These are phyloP conservation scores for Dryas iulia DNA, from an alignment of 1,140 invertebrate genomes.

Conservation along the genomic window DNA sequence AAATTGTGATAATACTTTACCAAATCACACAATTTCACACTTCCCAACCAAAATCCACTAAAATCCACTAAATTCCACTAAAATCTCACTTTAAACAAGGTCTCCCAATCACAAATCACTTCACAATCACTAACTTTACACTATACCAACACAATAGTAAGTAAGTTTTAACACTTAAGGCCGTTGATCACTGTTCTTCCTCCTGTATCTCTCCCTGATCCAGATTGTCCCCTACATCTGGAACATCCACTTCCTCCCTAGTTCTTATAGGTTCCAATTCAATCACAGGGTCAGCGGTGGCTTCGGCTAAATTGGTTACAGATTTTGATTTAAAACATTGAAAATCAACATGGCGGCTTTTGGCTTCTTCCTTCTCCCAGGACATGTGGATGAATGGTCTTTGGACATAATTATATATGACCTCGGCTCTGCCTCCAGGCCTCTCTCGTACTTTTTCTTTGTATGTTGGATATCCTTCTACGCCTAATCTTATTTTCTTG, in stretches of 20 bases:
- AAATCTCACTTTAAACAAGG: no score
- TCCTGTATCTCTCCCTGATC: slow-evolving; percentile 45
- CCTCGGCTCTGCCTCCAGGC: slow-evolving; percentile 94
- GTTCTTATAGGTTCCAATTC: slow-evolving; percentile 53
- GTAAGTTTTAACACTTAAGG: neutral
- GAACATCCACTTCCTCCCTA: slow-evolving; percentile 42
- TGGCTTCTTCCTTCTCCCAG: slow-evolving; percentile 99
- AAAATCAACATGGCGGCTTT: slow-evolving; percentile 99
- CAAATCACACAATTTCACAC: no score
- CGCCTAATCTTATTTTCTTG: slow-evolving; percentile 99
- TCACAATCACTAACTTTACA: neutral
- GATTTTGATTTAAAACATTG: slow-evolving; percentile 97
- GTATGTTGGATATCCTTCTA: slow-evolving; percentile 99
- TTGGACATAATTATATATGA: slow-evolving; percentile 99
- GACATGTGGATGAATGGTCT: slow-evolving; percentile 99
- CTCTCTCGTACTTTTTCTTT: slow-evolving; percentile 97
- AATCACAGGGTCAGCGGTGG: slow-evolving; percentile 90
- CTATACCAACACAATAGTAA: slow-evolving; percentile 12
- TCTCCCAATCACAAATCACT: neutral
- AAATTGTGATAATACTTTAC: no score
- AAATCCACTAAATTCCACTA: no score
- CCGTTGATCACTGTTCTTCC: slow-evolving; percentile 55
- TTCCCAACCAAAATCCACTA: no score
- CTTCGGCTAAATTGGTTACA: slow-evolving; percentile 95
- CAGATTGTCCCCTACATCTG: slow-evolving; percentile 8